A percentile compares a stretch with the other conserved stretches of the same genome.
Evolutionary conservation across 2,888 invertebrate genomes (phyloP).

Genomic region (Hedychridium roseum): DNA sequence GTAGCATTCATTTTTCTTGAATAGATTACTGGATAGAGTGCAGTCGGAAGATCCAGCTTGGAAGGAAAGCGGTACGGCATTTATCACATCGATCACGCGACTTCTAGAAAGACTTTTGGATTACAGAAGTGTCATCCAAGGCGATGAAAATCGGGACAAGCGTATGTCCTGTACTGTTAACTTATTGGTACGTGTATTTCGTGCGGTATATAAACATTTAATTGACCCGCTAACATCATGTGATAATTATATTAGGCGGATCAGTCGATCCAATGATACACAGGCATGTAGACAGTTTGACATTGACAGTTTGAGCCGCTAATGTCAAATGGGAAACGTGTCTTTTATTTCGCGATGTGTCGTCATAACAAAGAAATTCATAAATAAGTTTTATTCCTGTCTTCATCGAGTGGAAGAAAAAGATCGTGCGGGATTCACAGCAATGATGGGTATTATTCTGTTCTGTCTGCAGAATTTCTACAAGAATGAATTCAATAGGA

Average conservation of each 20-base stretch:
- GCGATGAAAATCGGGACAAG: conserved; percentile 94
- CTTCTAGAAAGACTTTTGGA: conserved; percentile 88
- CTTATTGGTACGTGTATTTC: conserved; percentile 73
- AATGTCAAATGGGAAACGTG: no score
- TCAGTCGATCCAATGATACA: background rate
- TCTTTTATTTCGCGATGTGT: no score
- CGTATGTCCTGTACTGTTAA: conserved; percentile 97
- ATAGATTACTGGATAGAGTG: conserved; percentile 83
- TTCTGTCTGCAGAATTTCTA: conserved; percentile 81
- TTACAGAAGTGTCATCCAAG: conserved; percentile 94
- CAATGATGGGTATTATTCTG: conserved; percentile 36
- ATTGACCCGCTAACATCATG: conserved; percentile 1
- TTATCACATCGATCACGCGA: conserved; percentile 90
- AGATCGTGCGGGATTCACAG: background rate
- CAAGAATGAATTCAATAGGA: conserved; percentile 93
- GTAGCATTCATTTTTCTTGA: conserved; percentile 1
- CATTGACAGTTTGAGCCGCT: conserved; percentile 13
- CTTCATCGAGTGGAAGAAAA: no score
- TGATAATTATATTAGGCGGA: background rate
- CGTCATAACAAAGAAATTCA: no score
- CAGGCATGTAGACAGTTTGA: conserved; percentile 1
- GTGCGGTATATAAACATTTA: background rate
- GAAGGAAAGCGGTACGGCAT: conserved; percentile 91
- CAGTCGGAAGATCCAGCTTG: conserved; percentile 85
- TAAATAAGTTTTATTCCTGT: no score